Base-by-base conservation (phyloP, 2,888 invertebrate species). In the Tachystola acroxantha region DNA sequence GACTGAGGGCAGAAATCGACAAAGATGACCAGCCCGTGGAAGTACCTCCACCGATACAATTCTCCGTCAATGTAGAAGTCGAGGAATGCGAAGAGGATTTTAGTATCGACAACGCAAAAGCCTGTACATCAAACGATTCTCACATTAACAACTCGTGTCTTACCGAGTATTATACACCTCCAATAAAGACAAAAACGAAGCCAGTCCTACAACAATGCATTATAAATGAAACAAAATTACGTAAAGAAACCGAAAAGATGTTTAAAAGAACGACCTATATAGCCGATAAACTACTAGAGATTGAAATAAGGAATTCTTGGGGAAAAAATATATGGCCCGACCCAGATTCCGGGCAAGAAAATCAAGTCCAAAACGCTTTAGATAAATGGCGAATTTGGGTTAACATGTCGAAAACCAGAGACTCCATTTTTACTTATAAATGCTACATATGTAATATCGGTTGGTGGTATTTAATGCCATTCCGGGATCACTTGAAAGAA, bases 381-480 rank as follows among this genome's bases (percentile, higher is more conserved):
- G 10, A 35, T 0, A 11, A 33, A 0, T 74, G 71, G 68, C 43
- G 43, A 6, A 1, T 0, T 0, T 73, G 64, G 66, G 36, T 40
- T 0, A n/a, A 2, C 0, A 16, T 30, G 0, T 37, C 45, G 0
- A 34, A 28, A 0, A n/a, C 24, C 0, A 43, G 58, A 20, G 63
- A 59, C 0, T 11, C 34, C 0, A 72, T 74, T 0, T 10, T 68
- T 0, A 55, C 61, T 10, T 79, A 75, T 34, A 76, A 76, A 43
- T 80, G 80, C 14, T 67, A 66, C 3, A 40, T 67, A 0, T 80
- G 80, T 22, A 10, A 39, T 0, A 10, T 32, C 0, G 65, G 67
- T 0, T 80, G 69, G 66, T 80, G 78, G 78, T 39, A 60, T 6
- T 37, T 70, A 0, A 14, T 41, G 0, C 60, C 61, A 0, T 77